These are phyloP conservation scores for Grammomys surdaster DNA, from an alignment of 2,113 vertebrate genomes.

Conservation along the genomic window DNA sequence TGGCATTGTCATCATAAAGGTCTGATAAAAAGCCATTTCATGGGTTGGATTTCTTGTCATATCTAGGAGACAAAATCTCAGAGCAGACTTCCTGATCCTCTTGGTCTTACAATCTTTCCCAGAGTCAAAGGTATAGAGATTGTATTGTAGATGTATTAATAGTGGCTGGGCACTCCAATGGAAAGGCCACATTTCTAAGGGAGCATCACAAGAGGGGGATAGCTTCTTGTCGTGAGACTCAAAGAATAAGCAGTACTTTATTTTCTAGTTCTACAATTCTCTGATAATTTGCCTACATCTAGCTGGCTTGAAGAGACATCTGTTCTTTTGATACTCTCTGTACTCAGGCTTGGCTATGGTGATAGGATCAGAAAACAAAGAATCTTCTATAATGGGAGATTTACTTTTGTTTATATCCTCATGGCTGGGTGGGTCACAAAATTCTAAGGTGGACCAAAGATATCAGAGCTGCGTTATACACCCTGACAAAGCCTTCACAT, in stretches of 20 bases:
- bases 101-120: background rate
- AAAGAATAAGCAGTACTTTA: background rate
- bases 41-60: background rate
- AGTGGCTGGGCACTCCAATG: background rate
- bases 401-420: background rate
- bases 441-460: background rate
- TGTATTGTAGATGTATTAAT: background rate
- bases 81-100: background rate
- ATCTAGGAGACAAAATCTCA: background rate
- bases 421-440: background rate
- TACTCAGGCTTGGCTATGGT: background rate
- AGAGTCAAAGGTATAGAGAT: background rate
- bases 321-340: background rate
- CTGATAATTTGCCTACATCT: background rate
- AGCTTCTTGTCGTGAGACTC: background rate
- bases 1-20: background rate
- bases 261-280: background rate
- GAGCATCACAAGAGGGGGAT: background rate
- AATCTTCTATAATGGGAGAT: background rate
- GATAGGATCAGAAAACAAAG: background rate
- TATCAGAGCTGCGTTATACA: background rate
- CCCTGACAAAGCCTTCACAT: background rate
- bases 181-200: conserved; percentile 20
- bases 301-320: background rate
- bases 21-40: background rate